phyloP scores from a whole-genome alignment of 1,140 invertebrate species.

The Pogonomyrmex californicus region DNA sequence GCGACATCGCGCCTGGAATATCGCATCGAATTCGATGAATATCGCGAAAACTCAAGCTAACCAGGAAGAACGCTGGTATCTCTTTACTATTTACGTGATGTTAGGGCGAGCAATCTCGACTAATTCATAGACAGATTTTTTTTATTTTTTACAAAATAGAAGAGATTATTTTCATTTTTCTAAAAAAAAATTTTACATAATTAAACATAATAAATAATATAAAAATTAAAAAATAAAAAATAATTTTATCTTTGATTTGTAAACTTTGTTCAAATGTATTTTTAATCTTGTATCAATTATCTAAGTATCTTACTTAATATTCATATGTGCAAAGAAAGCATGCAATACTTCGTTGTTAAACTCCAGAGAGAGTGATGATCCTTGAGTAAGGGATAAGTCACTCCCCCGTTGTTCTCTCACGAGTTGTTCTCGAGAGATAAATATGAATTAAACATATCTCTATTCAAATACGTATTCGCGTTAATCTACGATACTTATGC shows the following conservation, averaged over 20 bases:
- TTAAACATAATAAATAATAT: background rate
- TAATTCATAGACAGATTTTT: background rate
- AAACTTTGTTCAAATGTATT: background rate
- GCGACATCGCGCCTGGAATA: slow-evolving; percentile 67
- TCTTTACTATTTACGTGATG: background rate
- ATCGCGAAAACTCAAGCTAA: slow-evolving; percentile 54
- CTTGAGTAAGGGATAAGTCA: slow-evolving; percentile 54
- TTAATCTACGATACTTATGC: slow-evolving; percentile 58
- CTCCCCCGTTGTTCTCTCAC: background rate
- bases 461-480: slow-evolving; percentile 22
- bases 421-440: slow-evolving; percentile 57
- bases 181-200: background rate
- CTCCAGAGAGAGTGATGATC: slow-evolving; percentile 19
- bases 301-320: background rate
- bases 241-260: background rate
- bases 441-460: slow-evolving; percentile 70
- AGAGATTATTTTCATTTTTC: background rate
- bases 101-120: background rate
- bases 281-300: background rate
- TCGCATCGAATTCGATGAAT: slow-evolving; percentile 66
- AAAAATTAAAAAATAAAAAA: slow-evolving; percentile 18
- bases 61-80: slow-evolving; percentile 15
- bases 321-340: slow-evolving; percentile 11
- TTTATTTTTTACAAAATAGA: background rate
- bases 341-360: slow-evolving; percentile 16